Evolutionary conservation across 2,888 invertebrate genomes (phyloP), one percentile per base, ranked within the genome.

Genomic region (Orchesella flavescens): DNA sequence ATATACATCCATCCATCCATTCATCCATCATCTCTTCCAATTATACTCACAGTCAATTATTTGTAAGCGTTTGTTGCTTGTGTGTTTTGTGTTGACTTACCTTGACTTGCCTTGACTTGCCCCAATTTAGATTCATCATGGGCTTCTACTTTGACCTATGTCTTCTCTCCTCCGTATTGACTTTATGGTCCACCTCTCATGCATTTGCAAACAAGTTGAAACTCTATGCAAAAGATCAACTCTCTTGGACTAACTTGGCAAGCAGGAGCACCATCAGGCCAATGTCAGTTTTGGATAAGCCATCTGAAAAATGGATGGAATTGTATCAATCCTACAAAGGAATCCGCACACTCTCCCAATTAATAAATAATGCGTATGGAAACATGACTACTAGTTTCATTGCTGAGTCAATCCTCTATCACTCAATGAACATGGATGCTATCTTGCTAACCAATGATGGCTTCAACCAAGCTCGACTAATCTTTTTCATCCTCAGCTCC

Each of bases 371-470:
- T 34, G 81, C 81, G 9, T 81, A 66, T 68, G 74, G 81, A 9
- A 81, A 59, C 34, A 74, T 81, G 81, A 73, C 43, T 10, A 80
- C 81, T 4, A 23, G 68, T 34, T 81, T 55, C 43, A 57, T 81
- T 49, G 74, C 81, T 4, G 81, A 81, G 43, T 81, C 80, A 2
- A 80, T 80, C 19, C 57, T 80, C n/a, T 80, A 80, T 21, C 80
- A 80, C 66, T 72, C 80, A 7, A 80, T 80, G 73, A 72, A 66
- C 49, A 65, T 80, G 80, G 80, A 80, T 23, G 72, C 80, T 0
- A 55, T 81, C 7, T 63, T 81, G 15, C 24, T 81, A n/a, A 81
- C 73, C n/a, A 68, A 65, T 19, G 69, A 81, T 15, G 5, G 19
- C 46, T 81, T 61, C 43, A 74, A 17, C 49, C 81, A 80, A 21